Base-by-base conservation (phyloP, 2,797 vertebrate genomes). In the Myotis findleyi region DNA sequence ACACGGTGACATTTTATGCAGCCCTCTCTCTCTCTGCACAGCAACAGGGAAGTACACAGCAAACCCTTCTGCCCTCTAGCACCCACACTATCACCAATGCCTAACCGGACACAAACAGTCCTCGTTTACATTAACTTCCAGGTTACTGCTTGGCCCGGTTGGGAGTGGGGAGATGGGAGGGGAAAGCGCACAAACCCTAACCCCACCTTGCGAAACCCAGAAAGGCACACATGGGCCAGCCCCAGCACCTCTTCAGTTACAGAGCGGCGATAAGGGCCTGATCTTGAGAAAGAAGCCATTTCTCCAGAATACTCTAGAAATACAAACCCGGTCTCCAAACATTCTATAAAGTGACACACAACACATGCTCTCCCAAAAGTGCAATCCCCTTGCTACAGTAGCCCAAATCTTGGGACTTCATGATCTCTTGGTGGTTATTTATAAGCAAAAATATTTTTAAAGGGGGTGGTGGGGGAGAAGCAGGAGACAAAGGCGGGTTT, bases 41-140 rank as follows among this genome's bases (percentile, higher is more conserved):
- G 33, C 38, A 57, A 86, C 80, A 59, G 38, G 6, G 21, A 91
- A 66, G 62, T 23, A 33, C 47, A 16, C 0, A 83, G 76, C 76
- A 89, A 83, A 59, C 23, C 41, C 36, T 90, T 25, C 86, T 57
- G 30, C n/a, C 80, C 41, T 64, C 75, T 36, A 87, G 55, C 49
- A 69, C 69, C 93, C 79, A n/a, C 10, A 14, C 8, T 27, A 59
- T 41, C 36, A 75, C 80, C 90, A 93, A 80, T 80, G 71, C 68
- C 84, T 93, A 95, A 94, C 72, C 80, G 89, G 87, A 90, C 14
- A 59, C 69, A 85, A 18, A 33, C 33, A 76, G 87, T n/a, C 64
- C 95, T 94, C 81, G 77, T 90, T 95, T 86, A 88, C 91, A 90
- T 95, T 90, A 97, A 97, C 93, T 96, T 92, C 30, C 68, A 88